A percentile compares a stretch with the other conserved stretches of the same genome.
These are phyloP conservation scores for Epinotia nisella DNA, from an alignment of 2,888 invertebrate genomes.

Conservation along the genomic window DNA sequence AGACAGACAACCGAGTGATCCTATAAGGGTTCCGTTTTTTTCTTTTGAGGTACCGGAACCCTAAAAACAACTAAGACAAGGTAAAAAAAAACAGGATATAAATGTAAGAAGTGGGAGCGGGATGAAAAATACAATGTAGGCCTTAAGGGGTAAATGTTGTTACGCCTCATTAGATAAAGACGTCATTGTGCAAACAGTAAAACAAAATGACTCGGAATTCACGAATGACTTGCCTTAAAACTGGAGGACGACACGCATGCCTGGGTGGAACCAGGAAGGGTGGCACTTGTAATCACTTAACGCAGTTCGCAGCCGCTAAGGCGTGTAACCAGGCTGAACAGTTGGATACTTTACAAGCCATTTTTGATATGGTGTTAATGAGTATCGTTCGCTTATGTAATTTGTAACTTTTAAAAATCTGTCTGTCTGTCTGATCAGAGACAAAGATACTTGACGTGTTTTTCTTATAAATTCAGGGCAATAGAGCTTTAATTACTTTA, in stretches of 20 bases:
- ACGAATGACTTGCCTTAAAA: constrained; percentile 31
- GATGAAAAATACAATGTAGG: constrained; percentile 2
- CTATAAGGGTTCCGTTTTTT: no score
- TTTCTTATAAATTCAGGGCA: no score
- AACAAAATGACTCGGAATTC: constrained; percentile 38
- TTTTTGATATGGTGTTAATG: no score
- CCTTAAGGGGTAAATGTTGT: constrained; percentile 7
- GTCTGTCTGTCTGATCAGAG: no score
- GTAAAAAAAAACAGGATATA: not conserved
- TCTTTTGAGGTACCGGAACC: no score
- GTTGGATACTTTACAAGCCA: not conserved
- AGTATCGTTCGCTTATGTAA: no score
- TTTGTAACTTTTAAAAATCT: no score
- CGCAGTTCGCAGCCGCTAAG: not conserved
- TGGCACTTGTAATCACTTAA: constrained; percentile 11
- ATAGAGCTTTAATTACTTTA: no score
- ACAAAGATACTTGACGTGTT: no score
- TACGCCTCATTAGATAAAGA: constrained; percentile 29
- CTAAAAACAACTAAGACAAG: no score
- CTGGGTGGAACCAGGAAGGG: constrained; percentile 16
- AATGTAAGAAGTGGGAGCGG: not conserved
- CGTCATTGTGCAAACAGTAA: constrained; percentile 34
- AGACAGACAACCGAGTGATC: no score
- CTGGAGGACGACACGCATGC: constrained; percentile 4
- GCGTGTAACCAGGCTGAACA: not conserved